Percentiles rank a stretch among this genome's conserved stretches.
Evolutionary conservation across 2,113 vertebrate genomes (phyloP).

Genomic region (Melanocharis versteri): DNA sequence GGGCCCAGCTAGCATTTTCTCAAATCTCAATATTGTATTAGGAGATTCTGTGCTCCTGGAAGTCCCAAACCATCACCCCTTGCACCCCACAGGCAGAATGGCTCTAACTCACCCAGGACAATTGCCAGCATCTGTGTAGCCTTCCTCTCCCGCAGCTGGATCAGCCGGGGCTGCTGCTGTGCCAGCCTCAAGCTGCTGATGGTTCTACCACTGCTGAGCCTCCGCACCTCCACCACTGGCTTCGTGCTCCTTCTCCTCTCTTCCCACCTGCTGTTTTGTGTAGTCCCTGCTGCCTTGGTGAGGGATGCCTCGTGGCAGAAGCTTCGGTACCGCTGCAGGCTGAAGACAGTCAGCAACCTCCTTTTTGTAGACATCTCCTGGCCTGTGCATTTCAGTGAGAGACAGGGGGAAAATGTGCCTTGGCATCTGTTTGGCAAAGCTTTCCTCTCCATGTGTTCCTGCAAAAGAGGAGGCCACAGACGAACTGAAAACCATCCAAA

Average conservation of each 20-base stretch:
- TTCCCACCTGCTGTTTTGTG: conserved; percentile 52
- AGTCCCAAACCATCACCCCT: background rate
- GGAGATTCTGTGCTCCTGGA: background rate
- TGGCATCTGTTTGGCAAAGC: conserved; percentile 42
- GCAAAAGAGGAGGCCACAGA: conserved; percentile 32
- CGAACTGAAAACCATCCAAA: background rate
- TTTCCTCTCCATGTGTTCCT: conserved; percentile 59
- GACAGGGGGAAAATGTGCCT: conserved; percentile 35
- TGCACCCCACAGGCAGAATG: background rate
- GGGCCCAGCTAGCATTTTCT: background rate
- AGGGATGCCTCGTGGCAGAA: conserved; percentile 83
- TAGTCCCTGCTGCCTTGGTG: conserved; percentile 61
- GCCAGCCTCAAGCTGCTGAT: conserved; percentile 76
- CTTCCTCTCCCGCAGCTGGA: conserved; percentile 89
- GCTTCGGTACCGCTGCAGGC: conserved; percentile 83
- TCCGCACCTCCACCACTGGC: conserved; percentile 79
- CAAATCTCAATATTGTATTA: background rate
- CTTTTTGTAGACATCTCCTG: conserved; percentile 65
- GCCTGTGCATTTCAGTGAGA: conserved; percentile 57
- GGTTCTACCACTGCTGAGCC: conserved; percentile 80
- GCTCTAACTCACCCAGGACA: conserved; percentile 85
- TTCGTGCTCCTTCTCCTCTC: background rate
- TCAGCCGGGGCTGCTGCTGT: conserved; percentile 67
- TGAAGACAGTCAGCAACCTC: conserved; percentile 71
- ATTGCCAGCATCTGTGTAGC: conserved; percentile 94